Evolutionary conservation across 2,888 invertebrate species (phyloP), one percentile per base, ranked within the genome.

Genomic region (Sylvicola fuscatus): DNA sequence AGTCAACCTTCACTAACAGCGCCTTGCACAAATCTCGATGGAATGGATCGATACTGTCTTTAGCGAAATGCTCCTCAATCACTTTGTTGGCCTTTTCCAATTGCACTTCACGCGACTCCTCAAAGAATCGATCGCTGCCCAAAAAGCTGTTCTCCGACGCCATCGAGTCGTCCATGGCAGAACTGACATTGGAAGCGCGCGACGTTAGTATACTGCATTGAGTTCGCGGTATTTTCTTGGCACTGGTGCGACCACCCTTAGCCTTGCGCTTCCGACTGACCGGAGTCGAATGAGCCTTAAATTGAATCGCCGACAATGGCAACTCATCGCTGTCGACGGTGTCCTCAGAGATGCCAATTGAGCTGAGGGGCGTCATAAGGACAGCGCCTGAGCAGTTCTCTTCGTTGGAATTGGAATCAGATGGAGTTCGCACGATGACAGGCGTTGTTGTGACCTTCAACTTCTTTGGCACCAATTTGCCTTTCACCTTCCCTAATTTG

Each of bases 41-140:
- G 52, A 90, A 92, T 1, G 92, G 92, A 67, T 92, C 81, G 35
- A 81, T 70, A 10, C 51, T 51, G 35, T 50, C 46, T 40, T 55
- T 58, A 10, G 48, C 47, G 42, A 57, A 32, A 39, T 58, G 58
- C 3, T 50, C 52, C 2, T 52, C 50, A 14, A 59, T 58, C 1
- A 55, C 49, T 36, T 48, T 49, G 21, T 54, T 38, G 1, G 59
- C 58, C 38, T 57, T 58, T 4, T 53, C 49, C 1, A 54, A 40
- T 5, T 58, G 52, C n/a, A 46, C 47, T 38, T 54, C 51, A 39
- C 53, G 53, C 2, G 54, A 49, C 36, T 58, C 58, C 2, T 48
- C 47, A 21, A 21, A 21, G 35, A 58, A 55, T 35, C 58, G 50
- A 33, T 58, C 59, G 1, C 57, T 51, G 14, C 53, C 52, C 43